Evolutionary conservation across 2,797 vertebrate genomes (phyloP), one percentile per base, ranked within the genome.

Genomic region (Brachyalestes nurse): DNA sequence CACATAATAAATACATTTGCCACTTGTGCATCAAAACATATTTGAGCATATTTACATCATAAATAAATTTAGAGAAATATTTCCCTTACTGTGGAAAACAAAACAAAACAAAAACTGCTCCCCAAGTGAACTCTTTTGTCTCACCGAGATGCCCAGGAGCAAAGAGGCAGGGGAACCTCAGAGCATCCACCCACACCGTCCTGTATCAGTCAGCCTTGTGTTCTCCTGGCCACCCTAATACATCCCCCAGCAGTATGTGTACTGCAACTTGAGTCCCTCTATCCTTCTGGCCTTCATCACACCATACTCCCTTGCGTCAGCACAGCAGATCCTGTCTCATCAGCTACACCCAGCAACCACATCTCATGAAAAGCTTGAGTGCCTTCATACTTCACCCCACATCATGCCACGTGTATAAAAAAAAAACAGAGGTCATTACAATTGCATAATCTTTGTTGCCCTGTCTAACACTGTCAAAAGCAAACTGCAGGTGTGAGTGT

Each of bases 1-100:
- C 95, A 96, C 92, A 96, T 95, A 97, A 98, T 99, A 98, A 99
- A 99, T 98, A 98, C 96, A 96, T 93, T 95, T 95, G 93, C 94
- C 95, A 94, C 93, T 94, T 95, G 94, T 95, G 95, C 94, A 95
- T 95, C 90, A 95, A 93, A 86, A 89, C 79, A 78, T 82, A 84
- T 80, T 79, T 83, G 45, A 84, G 75, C 83, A 81, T 91, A 95
- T 97, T 96, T 97, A 97, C 93, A 95, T 95, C 94, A 97, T 99
- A 97, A 98, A 98, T 98, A 97, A 96, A 93, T 95, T 94, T 91
- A 94, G 94, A 93, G 91, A 91, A 92, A 21, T 69, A 96, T 93
- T 94, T 95, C 92, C 42, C 91, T 95, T 93, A 92, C 90, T 95
- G 90, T 91, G 93, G 93, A 92, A 96, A 93, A 78, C 78, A 93